Evolutionary conservation across 2,888 invertebrate genomes (phyloP), one percentile per base, ranked within the genome.

Genomic region (Macrosiphum euphorbiae): DNA sequence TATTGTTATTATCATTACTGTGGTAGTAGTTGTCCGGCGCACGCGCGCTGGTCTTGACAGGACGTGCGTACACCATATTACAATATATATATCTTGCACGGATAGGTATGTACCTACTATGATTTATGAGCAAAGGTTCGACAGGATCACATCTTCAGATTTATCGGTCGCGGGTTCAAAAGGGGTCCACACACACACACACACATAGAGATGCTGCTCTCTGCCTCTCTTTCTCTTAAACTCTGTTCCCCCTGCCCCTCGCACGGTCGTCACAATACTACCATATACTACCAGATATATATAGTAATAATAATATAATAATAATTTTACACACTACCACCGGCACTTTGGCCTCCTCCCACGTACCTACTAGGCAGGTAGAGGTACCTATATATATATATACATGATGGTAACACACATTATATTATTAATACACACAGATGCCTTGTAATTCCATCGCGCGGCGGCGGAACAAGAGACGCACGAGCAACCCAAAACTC

Each of bases 81-180:
- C 47, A 44, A 47, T 44, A 13, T n/a, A 28, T 67, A 67, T 7
- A 44, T 44, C 44, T 61, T 67, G 13, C 35, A 78, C 20, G 20
- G 35, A 78, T 8, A 78, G 35, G 78, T 78, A 78, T 78, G 78
- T 35, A 78, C 47, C 47, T 55, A 55, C 28, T 28, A 92, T 93
- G 94, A 94, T 94, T 94, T 94, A 94, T 90, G 94, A n/a, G 61
- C 86, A 94, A 94, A 94, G 90, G 94, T 90, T 94, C 94, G 94
- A 90, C 94, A 86, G 94, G 94, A 90, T 94, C 92, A 92, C 94
- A 88, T 91, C 92, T 92, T 92, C 92, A 88, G 91, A 94, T 94
- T 92, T 94, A 91, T 91, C 94, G 94, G 88, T 91, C 92, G 67
- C 88, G 92, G 67, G 94, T 94, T 85, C 88, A 88, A 91, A 92